These are phyloP conservation scores for Drosophila mimica DNA, from an alignment of 2,888 invertebrate species.

Conservation along the genomic window DNA sequence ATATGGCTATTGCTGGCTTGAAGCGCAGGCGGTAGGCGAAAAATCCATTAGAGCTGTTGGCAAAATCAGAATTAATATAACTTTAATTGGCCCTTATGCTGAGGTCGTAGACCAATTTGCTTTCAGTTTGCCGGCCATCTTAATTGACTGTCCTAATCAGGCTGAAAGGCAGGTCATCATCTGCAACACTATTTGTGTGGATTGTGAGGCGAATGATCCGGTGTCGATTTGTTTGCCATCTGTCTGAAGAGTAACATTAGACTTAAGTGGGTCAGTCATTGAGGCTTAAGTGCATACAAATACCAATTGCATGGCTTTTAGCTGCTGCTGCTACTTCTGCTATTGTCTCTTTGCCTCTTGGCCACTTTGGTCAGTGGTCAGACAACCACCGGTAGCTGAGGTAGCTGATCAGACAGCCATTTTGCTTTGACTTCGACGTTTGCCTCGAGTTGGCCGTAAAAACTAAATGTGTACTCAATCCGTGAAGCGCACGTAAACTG, in stretches of 20 bases:
- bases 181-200: conserved; percentile 30
- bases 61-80: conserved; percentile 69
- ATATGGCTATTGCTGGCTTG: conserved; percentile 31
- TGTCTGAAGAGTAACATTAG: conserved; percentile 35
- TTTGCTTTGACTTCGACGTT: conserved; percentile 10
- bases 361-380: conserved; percentile 11
- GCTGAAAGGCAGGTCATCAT: conserved; percentile 26
- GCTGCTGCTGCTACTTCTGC: conserved; percentile 4
- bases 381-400: conserved; percentile 2
- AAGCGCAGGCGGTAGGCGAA: not conserved
- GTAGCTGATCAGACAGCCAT: conserved; percentile 1
- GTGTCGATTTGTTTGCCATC: conserved; percentile 46
- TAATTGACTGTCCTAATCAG: conserved; percentile 47
- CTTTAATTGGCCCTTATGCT: conserved; percentile 62
- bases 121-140: conserved; percentile 35
- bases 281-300: conserved; percentile 61
- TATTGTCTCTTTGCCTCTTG: conserved; percentile 3
- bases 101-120: conserved; percentile 39
- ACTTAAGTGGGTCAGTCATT: conserved; percentile 66
- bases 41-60: conserved; percentile 38
- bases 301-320: conserved; percentile 26
- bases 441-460: conserved; percentile 52
- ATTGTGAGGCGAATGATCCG: conserved; percentile 21
- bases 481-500: conserved; percentile 59
- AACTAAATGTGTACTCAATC: conserved; percentile 67